Percentiles rank a stretch among this genome's conserved stretches.
Conservation (phyloP, 2,113 vertebrate genomes). For the Cololabis saira region DNA sequence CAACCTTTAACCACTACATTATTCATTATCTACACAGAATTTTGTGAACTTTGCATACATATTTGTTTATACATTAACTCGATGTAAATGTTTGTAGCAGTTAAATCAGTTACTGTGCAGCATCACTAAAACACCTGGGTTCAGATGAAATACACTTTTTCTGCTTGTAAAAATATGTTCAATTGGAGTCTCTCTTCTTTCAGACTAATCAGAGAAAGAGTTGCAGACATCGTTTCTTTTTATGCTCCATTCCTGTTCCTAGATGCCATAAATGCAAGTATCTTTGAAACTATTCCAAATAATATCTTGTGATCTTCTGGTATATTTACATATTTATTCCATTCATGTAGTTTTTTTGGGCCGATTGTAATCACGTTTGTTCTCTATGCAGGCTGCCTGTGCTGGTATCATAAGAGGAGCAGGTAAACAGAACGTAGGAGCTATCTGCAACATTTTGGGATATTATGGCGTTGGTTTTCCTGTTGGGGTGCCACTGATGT, state of each 20-base stretch:
- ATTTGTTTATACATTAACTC: slow-evolving; percentile 36
- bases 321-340: too few relatives aligned
- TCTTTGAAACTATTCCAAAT: not conserved
- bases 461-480: slow-evolving; percentile 85
- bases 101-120: not conserved
- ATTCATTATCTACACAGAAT: not conserved
- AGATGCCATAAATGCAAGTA: slow-evolving; percentile 70
- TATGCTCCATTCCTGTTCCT: slow-evolving; percentile 73
- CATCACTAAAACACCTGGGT: too few relatives aligned
- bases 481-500: slow-evolving; percentile 84
- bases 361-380: slow-evolving; percentile 1
- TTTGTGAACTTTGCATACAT: slow-evolving; percentile 16
- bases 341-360: not conserved
- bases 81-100: not conserved
- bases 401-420: slow-evolving; percentile 83
- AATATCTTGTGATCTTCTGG: not conserved
- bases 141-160: not conserved
- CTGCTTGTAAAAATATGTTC: not conserved
- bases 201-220: slow-evolving; percentile 74
- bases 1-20: slow-evolving; percentile 4
- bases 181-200: not conserved
- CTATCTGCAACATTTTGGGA: slow-evolving; percentile 76
- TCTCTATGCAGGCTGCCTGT: slow-evolving; percentile 67
- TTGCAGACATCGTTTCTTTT: slow-evolving; percentile 62
- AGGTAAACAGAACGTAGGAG: slow-evolving; percentile 87